Evolutionary conservation across 2,797 vertebrate species (phyloP).

Genomic region (Myiotriccus ornatus): DNA sequence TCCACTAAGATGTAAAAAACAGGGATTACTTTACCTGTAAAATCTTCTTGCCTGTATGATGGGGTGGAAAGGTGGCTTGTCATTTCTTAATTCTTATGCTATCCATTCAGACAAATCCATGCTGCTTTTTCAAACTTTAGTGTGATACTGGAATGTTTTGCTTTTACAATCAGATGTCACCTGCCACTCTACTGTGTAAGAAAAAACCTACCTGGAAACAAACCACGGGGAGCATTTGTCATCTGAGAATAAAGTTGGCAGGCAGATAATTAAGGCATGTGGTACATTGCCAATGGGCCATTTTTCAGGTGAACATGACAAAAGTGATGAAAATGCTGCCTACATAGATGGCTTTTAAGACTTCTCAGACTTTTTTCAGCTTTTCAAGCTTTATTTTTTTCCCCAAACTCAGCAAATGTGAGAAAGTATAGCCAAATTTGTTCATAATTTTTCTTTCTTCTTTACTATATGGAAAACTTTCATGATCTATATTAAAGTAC

Average conservation of each 20-base stretch:
- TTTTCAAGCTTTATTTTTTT: neutral
- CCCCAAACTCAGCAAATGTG: neutral
- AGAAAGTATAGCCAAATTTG: slow-evolving; percentile 27
- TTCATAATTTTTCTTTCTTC: slow-evolving; percentile 5
- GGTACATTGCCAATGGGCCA: neutral
- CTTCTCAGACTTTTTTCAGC: neutral
- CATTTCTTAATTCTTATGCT: neutral
- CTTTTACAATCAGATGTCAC: neutral
- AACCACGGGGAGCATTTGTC: neutral
- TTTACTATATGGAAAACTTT: slow-evolving; percentile 28
- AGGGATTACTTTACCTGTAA: neutral
- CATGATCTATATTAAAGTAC: neutral
- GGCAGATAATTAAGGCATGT: neutral
- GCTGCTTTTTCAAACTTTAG: neutral
- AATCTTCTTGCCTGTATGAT: neutral
- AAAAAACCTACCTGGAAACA: slow-evolving; percentile 15
- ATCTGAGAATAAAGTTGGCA: slow-evolving; percentile 19
- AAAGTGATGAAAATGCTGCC: slow-evolving; percentile 12
- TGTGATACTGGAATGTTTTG: neutral
- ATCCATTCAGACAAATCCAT: neutral
- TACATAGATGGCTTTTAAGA: slow-evolving; percentile 13
- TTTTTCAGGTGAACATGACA: slow-evolving; percentile 37
- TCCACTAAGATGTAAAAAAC: neutral
- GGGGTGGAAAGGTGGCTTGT: neutral
- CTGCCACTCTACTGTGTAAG: neutral